These are phyloP conservation scores for Falco punctatus DNA, from an alignment of 2,113 vertebrate species.

Conservation along the genomic window DNA sequence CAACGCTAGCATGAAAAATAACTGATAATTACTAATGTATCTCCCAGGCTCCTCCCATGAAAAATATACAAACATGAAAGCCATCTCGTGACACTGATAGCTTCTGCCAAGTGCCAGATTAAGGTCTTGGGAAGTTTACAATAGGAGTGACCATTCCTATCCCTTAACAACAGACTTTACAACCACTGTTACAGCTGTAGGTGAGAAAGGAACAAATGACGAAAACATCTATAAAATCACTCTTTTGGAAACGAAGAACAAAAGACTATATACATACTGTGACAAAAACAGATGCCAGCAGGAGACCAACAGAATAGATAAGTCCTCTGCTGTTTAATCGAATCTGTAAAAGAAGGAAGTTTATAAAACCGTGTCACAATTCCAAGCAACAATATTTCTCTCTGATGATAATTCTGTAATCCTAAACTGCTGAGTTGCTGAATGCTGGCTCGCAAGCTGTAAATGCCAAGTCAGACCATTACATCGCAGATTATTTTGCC, in stretches of 20 bases:
- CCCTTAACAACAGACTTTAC: background rate
- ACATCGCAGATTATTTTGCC: background rate
- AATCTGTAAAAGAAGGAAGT: constrained; percentile 80
- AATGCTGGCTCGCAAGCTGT: background rate
- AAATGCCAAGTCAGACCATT: background rate
- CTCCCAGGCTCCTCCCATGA: background rate
- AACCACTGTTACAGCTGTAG: background rate
- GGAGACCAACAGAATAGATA: constrained; percentile 94
- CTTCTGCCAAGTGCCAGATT: background rate
- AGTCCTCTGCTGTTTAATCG: constrained; percentile 95
- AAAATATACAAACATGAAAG: background rate
- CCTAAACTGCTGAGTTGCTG: background rate
- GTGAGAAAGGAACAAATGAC: background rate
- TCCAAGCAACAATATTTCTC: background rate
- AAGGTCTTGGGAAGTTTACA: background rate
- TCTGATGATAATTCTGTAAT: background rate
- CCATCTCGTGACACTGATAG: background rate
- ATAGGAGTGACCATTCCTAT: background rate
- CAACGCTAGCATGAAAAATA: background rate
- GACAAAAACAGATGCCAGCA: constrained; percentile 94
- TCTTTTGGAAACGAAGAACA: background rate
- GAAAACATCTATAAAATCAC: background rate
- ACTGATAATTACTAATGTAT: background rate
- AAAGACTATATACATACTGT: constrained; percentile 83
- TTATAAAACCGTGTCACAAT: constrained; percentile 16